Base-by-base conservation (phyloP, 2,888 invertebrate species). In the Nymphalis polychloros region DNA sequence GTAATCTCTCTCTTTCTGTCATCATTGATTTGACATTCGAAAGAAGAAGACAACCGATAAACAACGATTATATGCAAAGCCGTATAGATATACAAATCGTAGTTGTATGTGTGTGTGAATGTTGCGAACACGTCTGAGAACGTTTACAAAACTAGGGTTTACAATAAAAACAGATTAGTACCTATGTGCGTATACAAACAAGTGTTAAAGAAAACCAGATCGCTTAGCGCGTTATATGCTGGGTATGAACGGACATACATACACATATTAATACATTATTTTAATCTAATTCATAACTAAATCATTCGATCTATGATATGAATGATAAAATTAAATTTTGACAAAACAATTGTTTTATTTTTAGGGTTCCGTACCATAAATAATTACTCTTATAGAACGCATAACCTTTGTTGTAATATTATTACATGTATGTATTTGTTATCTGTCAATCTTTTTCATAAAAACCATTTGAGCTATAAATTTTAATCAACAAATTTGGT, bases 151-250 rank as follows among this genome's bases (percentile, higher is more conserved):
- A 68, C 49, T 69, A 67, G 61, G 73, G 69, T 67, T 68, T 70
- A 72, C 68, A 64, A 63, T 50, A 72, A 63, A 80, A 82, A 80
- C 75, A 78, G 84, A 90, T 92, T 91, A 91, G 91, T 90, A 81
- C 83, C 85, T 86, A 86, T 77, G 76, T 78, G 83, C 80, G 76
- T 83, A 90, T 89, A 92, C 90, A 92, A 88, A 90, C 90, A 91
- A 90, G 92, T 90, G 90, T 92, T 92, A 92, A 89, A 86, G 87
- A 87, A 87, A 88, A 85, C 81, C 84, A 88, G 81, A 80, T 87
- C 86, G 90, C 90, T 88, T 73, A 86, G 86, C 81, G 82, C 82
- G 82, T 89, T 89, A 90, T 82, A 79, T 81, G 82, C 83, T 81
- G 79, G 77, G 59, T 74, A 78, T 81, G 83, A 78, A 81, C 78